These are phyloP conservation scores for Anticlea derivata DNA, from an alignment of 2,888 invertebrate species.

Conservation along the genomic window DNA sequence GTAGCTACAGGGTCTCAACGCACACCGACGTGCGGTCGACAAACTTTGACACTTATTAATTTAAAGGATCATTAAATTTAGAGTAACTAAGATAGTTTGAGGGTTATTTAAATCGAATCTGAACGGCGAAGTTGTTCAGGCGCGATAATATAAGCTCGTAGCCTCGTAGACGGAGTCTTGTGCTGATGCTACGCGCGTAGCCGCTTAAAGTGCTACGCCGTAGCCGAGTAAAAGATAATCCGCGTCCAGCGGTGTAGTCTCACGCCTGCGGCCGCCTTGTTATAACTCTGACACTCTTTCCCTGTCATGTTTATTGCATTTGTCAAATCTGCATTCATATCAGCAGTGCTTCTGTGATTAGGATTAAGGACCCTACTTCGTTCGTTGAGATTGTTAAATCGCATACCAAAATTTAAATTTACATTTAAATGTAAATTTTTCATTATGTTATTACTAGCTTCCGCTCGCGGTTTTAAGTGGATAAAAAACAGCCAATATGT, in stretches of 20 bases:
- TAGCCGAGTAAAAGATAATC: slow-evolving; percentile 76
- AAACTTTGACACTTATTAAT: slow-evolving; percentile 80
- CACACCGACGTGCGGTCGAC: slow-evolving; percentile 48
- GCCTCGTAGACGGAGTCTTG: slow-evolving; percentile 40
- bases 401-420: no score
- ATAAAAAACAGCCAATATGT: no score
- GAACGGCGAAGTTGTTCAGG: slow-evolving; percentile 27
- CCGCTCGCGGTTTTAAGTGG: no score
- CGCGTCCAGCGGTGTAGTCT: slow-evolving; percentile 72
- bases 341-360: slow-evolving; percentile 55
- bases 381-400: slow-evolving; percentile 3
- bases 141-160: slow-evolving; percentile 16
- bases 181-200: slow-evolving; percentile 65
- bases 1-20: slow-evolving; percentile 45
- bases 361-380: slow-evolving; percentile 48
- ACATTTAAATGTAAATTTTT: no score
- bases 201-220: slow-evolving; percentile 62
- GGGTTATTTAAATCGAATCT: slow-evolving; percentile 37
- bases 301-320: slow-evolving; percentile 75
- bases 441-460: no score
- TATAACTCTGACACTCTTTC: slow-evolving; percentile 71
- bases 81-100: slow-evolving; percentile 48
- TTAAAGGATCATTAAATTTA: slow-evolving; percentile 75
- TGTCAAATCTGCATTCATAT: slow-evolving; percentile 64
- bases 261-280: slow-evolving; percentile 64